Conservation (phyloP, 2,113 vertebrate genomes). For the Euleptes europaea region DNA sequence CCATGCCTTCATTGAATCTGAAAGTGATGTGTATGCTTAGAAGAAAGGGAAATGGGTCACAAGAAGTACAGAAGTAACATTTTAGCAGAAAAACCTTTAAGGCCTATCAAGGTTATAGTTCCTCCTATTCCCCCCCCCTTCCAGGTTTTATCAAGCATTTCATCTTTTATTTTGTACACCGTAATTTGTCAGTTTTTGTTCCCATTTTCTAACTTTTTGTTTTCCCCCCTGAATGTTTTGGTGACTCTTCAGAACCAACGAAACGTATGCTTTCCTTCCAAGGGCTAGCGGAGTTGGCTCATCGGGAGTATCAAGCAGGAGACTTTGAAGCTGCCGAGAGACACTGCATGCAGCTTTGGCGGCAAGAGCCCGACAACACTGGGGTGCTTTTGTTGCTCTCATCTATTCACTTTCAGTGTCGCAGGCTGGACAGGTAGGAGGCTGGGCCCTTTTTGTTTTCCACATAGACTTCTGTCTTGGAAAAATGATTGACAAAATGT, state of each 20-base stretch:
- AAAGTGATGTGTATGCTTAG: background rate
- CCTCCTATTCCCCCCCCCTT: background rate
- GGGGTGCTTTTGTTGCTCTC: constrained; percentile 96
- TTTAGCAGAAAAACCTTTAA: background rate
- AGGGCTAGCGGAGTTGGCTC: constrained; percentile 99
- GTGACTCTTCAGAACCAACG: constrained; percentile 97
- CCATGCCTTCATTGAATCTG: background rate
- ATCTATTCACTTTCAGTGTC: constrained; percentile 99
- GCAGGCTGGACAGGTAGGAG: constrained; percentile 95
- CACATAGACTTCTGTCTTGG: background rate
- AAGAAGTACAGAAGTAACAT: background rate
- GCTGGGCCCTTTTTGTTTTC: background rate
- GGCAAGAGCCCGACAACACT: constrained; percentile 98
- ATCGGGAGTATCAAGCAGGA: constrained; percentile 98
- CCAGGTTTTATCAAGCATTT: constrained; percentile 65
- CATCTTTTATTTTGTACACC: constrained; percentile 66
- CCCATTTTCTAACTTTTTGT: constrained; percentile 95
- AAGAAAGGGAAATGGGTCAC: background rate
- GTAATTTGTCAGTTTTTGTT: constrained; percentile 76
- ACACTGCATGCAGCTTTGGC: constrained; percentile 99
- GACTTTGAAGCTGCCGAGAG: constrained; percentile 99
- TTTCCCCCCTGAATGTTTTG: constrained; percentile 91
- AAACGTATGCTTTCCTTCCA: constrained; percentile 99
- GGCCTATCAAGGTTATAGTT: background rate
- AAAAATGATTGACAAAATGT: background rate